Conservation (phyloP, 1,140 invertebrate genomes). For the Micrasema minimum region DNA sequence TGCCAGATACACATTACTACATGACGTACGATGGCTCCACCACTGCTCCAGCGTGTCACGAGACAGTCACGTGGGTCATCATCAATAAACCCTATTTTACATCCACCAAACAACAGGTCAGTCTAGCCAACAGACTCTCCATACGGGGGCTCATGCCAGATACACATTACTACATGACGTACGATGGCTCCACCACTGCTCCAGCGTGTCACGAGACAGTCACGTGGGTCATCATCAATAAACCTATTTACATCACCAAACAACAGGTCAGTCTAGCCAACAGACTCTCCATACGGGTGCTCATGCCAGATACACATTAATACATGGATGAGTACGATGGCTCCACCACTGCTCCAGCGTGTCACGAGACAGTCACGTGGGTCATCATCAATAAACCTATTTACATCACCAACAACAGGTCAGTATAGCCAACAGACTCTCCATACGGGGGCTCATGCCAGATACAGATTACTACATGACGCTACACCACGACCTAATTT, state of each 20-base stretch:
- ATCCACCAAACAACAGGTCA: conserved; percentile 94
- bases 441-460: background rate
- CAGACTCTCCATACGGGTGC: too few species aligned
- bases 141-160: conserved; percentile 88
- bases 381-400: conserved; percentile 96
- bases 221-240: conserved; percentile 96
- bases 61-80: conserved; percentile 95
- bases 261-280: too few species aligned
- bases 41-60: conserved; percentile 92
- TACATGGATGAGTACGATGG: too few species aligned
- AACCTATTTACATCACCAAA: conserved; percentile 95
- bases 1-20: conserved; percentile 93
- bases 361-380: conserved; percentile 95
- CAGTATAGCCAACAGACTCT: too few species aligned
- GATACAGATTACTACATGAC: too few species aligned
- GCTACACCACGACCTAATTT: too few species aligned
- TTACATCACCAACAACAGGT: conserved; percentile 95
- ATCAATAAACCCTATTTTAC: conserved; percentile 97
- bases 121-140: conserved; percentile 83
- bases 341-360: conserved; percentile 92
- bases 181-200: conserved; percentile 95
- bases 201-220: conserved; percentile 93
- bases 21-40: conserved; percentile 98
- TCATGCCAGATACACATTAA: background rate
- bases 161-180: conserved; percentile 96